Evolutionary conservation across 2,797 vertebrate genomes (phyloP).

Genomic region (Sphenopsis melanotis): DNA sequence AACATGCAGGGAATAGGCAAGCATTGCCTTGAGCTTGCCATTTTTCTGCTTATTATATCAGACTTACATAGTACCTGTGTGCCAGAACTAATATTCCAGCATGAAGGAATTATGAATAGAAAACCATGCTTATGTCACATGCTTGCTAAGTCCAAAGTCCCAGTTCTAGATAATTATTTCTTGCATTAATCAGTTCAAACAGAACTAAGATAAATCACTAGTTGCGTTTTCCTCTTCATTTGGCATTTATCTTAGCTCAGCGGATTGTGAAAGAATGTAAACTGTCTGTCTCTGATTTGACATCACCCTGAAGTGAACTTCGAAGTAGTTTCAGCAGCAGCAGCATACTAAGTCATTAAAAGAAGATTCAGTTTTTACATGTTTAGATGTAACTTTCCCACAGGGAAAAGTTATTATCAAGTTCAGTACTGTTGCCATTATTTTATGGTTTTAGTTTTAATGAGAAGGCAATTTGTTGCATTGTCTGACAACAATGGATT

Average conservation of each 20-base stretch:
- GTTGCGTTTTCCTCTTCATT: not conserved
- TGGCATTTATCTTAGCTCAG: not conserved
- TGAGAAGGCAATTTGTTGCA: not conserved
- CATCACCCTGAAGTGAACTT: not conserved
- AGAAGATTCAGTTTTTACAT: not conserved
- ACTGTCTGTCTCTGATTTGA: not conserved
- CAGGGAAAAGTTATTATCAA: not conserved
- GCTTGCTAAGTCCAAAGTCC: not conserved
- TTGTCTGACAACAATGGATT: not conserved
- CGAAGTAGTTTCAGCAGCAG: not conserved
- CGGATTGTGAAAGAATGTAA: constrained; percentile 5
- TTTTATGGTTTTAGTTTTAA: not conserved
- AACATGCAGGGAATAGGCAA: not conserved
- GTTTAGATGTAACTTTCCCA: not conserved
- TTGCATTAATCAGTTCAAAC: not conserved
- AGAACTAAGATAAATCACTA: not conserved
- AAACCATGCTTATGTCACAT: not conserved
- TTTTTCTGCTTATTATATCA: not conserved
- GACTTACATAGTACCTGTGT: not conserved
- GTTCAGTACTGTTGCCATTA: not conserved
- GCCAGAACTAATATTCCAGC: not conserved
- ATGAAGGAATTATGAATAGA: not conserved
- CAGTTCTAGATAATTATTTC: not conserved
- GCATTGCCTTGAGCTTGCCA: not conserved
- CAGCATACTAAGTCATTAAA: not conserved